These are phyloP conservation scores for Lepidostoma basale DNA, from an alignment of 1,140 invertebrate genomes.

Conservation along the genomic window DNA sequence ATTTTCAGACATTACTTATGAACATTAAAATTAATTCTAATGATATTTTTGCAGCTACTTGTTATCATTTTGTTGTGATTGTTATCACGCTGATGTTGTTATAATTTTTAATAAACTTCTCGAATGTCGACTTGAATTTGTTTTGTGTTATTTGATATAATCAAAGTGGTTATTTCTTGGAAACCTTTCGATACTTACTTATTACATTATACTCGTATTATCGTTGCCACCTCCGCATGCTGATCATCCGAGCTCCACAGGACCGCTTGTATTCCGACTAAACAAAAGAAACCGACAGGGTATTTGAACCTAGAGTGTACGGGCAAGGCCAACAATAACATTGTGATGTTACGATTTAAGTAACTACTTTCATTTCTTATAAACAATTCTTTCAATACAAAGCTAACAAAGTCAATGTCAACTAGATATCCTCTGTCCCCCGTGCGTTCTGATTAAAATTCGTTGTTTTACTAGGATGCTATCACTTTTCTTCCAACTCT, in stretches of 20 bases:
- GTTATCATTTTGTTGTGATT: slow-evolving; percentile 39
- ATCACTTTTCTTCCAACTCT: no score
- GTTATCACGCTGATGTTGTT: slow-evolving; percentile 40
- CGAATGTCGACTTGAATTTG: slow-evolving; percentile 37
- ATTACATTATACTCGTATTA: neutral
- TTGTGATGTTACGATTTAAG: slow-evolving; percentile 39
- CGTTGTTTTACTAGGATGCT: no score
- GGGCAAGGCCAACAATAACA: slow-evolving; percentile 44
- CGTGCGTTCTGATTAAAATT: no score
- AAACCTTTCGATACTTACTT: neutral
- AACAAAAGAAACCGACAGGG: slow-evolving; percentile 45
- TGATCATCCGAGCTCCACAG: neutral
- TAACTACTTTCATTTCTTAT: slow-evolving; percentile 25
- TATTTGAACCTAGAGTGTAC: slow-evolving; percentile 46
- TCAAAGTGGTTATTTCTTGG: slow-evolving; percentile 6
- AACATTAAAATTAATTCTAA: slow-evolving; percentile 17
- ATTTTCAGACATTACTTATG: slow-evolving; percentile 22
- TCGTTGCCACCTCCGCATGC: neutral
- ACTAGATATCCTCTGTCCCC: no score
- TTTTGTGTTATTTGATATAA: slow-evolving; percentile 40
- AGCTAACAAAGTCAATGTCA: neutral
- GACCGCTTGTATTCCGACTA: slow-evolving; percentile 17
- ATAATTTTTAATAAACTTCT: slow-evolving; percentile 40
- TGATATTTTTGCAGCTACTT: slow-evolving; percentile 41
- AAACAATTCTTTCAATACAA: slow-evolving; percentile 6